Percentiles rank a stretch among this genome's conserved stretches.
These are phyloP conservation scores for Nemurella pictetii DNA, from an alignment of 2,888 invertebrate species.

Conservation along the genomic window DNA sequence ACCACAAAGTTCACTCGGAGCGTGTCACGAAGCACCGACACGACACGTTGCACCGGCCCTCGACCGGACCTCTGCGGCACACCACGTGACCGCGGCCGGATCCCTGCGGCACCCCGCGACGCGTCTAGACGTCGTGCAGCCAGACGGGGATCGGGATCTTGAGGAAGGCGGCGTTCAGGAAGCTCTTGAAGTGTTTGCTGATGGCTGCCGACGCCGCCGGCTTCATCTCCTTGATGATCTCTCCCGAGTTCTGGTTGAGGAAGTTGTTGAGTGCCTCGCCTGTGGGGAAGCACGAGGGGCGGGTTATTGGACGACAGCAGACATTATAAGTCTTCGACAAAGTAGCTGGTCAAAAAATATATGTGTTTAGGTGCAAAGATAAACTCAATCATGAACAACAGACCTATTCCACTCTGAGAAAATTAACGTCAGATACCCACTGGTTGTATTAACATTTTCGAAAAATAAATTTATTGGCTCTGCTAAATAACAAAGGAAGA, in stretches of 20 bases:
- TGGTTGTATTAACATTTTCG: no score
- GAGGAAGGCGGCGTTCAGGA: slow-evolving; percentile 72
- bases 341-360: no score
- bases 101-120: background rate
- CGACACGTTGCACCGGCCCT: background rate
- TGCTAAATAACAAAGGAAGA: no score
- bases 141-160: slow-evolving; percentile 72
- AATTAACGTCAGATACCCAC: no score
- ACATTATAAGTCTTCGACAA: no score
- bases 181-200: slow-evolving; percentile 71
- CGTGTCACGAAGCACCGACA: background rate
- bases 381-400: no score
- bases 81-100: background rate
- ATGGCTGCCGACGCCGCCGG: slow-evolving; percentile 74
- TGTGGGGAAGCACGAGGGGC: no score
- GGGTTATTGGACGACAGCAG: no score
- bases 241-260: slow-evolving; percentile 76
- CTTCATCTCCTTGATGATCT: slow-evolving; percentile 81
- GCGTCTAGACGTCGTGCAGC: slow-evolving; percentile 51
- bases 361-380: no score
- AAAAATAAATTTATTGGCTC: no score
- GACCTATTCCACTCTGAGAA: no score
- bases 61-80: background rate
- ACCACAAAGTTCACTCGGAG: background rate
- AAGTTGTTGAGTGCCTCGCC: slow-evolving; percentile 84